Percentiles rank a stretch among this genome's conserved stretches.
Conservation (phyloP, 2,797 vertebrate genomes). For the Artibeus jamaicensis region DNA sequence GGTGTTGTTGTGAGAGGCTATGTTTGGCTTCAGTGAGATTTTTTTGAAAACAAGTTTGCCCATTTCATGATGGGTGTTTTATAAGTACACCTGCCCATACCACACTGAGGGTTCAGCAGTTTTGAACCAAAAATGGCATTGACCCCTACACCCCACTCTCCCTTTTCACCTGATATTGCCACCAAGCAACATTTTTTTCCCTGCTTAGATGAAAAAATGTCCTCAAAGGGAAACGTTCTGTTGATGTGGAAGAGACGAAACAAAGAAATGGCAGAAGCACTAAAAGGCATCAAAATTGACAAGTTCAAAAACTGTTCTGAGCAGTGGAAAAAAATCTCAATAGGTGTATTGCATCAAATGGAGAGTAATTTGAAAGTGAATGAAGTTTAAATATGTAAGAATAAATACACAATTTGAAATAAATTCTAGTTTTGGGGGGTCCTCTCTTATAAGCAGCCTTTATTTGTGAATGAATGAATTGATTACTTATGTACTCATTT, state of each 20-base stretch:
- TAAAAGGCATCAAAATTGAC: background rate
- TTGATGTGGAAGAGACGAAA: background rate
- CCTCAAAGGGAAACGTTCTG: background rate
- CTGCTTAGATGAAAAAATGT: background rate
- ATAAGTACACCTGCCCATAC: background rate
- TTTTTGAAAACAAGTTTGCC: background rate
- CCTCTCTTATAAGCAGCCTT: background rate
- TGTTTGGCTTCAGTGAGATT: background rate
- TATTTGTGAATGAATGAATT: background rate
- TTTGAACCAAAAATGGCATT: background rate
- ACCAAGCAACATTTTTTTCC: background rate
- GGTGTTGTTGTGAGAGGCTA: background rate
- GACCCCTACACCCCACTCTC: background rate
- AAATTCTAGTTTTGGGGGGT: background rate
- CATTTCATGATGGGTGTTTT: background rate
- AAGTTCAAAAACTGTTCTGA: background rate
- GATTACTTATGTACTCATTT: background rate
- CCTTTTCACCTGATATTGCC: background rate
- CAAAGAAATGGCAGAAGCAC: background rate
- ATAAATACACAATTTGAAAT: background rate
- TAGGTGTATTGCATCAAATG: background rate
- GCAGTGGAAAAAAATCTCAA: background rate
- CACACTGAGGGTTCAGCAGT: background rate
- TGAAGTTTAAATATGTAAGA: background rate
- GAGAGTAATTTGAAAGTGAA: background rate